A percentile compares a stretch with the other conserved stretches of the same genome.
These are phyloP conservation scores for Papilio glaucus DNA, from an alignment of 1,140 invertebrate genomes.

Conservation along the genomic window DNA sequence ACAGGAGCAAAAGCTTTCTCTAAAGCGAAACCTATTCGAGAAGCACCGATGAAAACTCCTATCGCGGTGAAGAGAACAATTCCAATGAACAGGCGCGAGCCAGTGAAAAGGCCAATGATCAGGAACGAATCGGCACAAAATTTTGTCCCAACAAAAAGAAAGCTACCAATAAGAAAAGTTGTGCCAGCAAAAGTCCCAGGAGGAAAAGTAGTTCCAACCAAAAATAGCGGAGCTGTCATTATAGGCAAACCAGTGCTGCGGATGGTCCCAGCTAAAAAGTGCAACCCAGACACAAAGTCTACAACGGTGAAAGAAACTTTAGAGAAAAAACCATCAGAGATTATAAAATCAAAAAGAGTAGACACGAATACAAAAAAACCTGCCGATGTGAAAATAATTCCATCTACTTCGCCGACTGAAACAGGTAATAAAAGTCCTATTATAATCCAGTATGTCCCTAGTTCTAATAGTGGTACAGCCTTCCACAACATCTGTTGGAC, in stretches of 20 bases:
- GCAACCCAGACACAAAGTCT: not conserved
- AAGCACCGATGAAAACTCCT: constrained; percentile 3
- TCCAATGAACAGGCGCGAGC: not conserved
- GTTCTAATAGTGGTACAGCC: no score
- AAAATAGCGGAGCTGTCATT: not conserved
- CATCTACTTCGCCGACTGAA: not conserved
- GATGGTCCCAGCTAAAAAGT: not conserved
- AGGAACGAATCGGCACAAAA: not conserved
- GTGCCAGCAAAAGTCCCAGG: not conserved
- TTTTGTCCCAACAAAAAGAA: not conserved
- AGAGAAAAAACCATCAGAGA: not conserved
- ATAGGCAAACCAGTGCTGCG: not conserved
- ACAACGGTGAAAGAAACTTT: not conserved
- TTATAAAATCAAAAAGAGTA: not conserved
- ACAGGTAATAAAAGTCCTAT: not conserved
- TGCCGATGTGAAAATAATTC: not conserved
- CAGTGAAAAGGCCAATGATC: not conserved
- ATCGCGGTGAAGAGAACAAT: not conserved
- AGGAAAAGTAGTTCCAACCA: not conserved
- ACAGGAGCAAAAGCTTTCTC: not conserved
- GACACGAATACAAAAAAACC: not conserved
- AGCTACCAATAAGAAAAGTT: not conserved
- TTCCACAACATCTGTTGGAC: no score
- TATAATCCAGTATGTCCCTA: not conserved
- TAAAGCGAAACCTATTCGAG: not conserved